phyloP scores from a whole-genome alignment of 1,140 invertebrate species.

The Littorina saxatilis region DNA sequence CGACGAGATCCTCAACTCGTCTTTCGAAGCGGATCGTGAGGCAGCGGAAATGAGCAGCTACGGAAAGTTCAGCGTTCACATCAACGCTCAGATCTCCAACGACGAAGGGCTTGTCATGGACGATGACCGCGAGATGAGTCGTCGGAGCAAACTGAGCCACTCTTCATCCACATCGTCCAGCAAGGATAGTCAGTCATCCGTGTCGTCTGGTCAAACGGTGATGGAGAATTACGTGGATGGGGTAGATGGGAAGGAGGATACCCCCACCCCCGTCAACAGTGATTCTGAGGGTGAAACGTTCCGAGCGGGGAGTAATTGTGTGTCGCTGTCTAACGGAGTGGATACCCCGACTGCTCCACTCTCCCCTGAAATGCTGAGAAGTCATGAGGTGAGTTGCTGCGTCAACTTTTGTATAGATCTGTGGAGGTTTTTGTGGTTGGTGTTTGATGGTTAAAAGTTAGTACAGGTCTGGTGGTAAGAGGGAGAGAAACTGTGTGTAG shows the following conservation, averaged over 20 bases:
- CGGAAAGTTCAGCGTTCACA: slow-evolving; percentile 43
- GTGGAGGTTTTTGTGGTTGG: too few relatives aligned
- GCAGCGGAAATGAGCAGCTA: slow-evolving; percentile 26
- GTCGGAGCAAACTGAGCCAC: slow-evolving; percentile 1
- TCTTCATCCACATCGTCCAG: slow-evolving; percentile 41
- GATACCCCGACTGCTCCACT: too few relatives aligned
- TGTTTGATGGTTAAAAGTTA: too few relatives aligned
- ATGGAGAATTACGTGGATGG: slow-evolving; percentile 39
- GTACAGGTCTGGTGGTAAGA: too few relatives aligned
- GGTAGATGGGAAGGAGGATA: slow-evolving; percentile 49
- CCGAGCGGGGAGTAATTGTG: background rate
- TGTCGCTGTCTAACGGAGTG: background rate
- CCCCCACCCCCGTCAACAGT: slow-evolving; percentile 66
- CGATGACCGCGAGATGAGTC: background rate
- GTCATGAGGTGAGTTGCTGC: background rate
- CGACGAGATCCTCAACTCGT: slow-evolving; percentile 44
- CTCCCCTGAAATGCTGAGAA: background rate
- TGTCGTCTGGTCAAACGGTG: slow-evolving; percentile 38
- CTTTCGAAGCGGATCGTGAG: slow-evolving; percentile 40
- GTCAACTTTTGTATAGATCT: background rate
- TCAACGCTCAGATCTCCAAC: slow-evolving; percentile 42
- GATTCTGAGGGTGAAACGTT: slow-evolving; percentile 49
- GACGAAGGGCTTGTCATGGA: slow-evolving; percentile 5
- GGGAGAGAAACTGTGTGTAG: too few relatives aligned
- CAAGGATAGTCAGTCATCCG: slow-evolving; percentile 35